Evolutionary conservation across 2,797 vertebrate species (phyloP), one percentile per base, ranked within the genome.

Genomic region (Pipistrellus pipistrellus): DNA sequence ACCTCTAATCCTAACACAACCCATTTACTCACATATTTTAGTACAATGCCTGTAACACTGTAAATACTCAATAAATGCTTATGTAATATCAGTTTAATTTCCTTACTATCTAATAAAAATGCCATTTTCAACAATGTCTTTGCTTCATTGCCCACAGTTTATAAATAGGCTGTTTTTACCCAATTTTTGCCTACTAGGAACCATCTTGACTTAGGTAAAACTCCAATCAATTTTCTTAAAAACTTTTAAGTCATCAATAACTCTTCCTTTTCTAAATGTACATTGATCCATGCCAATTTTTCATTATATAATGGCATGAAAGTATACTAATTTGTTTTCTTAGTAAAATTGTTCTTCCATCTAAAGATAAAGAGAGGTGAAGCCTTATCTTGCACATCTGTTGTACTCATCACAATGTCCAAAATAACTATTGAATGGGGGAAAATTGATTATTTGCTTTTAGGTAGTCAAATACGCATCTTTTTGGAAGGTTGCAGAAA

Each of bases 241-340:
- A 84, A 68, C 21, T 66, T 90, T 87, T 8, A 72, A 80, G n/a
- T 82, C 41, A 68, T 83, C 68, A 62, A 10, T 71, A 80, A 53
- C 14, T 55, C 38, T 84, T 72, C 11, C 17, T 85, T 72, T 88
- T 44, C 38, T 76, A 32, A 83, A 73, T 75, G 83, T 7, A 68
- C 8, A 23, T 30, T 76, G 59, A 89, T 48, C 20, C 3, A 5
- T 68, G n/a, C 2, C 23, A 72, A 77, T 83, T 92, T 94, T 87
- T 38, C 21, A 69, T 95, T 59, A 48, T 55, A 30, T 73, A 76
- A 71, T 92, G 66, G 6, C 44, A 92, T 84, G 80, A 57, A 88
- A 44, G 2, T 64, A 4, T 72, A n/a, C 8, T 76, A 59, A 53
- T 35, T 62, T 57, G 8, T 68, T 82, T 86, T 17, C 1, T 1